Base-by-base conservation (phyloP, 2,888 invertebrate genomes). In the Agrilus cyanescens region DNA sequence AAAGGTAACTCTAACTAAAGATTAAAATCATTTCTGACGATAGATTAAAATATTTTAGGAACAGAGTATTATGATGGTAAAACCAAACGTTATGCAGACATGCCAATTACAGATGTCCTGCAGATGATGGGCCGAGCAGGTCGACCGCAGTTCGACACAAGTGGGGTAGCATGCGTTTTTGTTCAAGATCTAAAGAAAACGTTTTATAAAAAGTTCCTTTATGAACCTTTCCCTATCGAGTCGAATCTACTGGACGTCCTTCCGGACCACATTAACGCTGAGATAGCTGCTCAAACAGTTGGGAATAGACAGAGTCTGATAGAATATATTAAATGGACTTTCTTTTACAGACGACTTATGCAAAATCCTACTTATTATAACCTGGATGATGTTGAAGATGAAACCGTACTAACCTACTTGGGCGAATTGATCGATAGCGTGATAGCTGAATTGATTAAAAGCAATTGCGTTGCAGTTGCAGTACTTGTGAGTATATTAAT, bases 51-150 rank as follows among this genome's bases (percentile, higher is more conserved):
- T 25, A 35, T 45, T 42, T 15, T 31, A 55, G 53, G 97, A 45
- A 99, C 98, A 0, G 98, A 99, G 66, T 99, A 91, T 66, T 99
- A 85, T 63, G 98, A 99, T 65, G 96, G 95, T 1, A 96, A 97
- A 65, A 81, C 82, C 20, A 88, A 91, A 62, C 79, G 95, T 53
- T 99, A 99, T 66, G 91, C 97, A 8, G 98, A 99, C 61, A 98
- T 98, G 86, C 98, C 98, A 1, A 96, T 99, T 38, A 99, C 98
- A 1, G 97, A 98, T 69, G 96, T 99, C 0, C 71, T 99, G 44
- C 98, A 99, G 69, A 99, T 99, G 98, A 97, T 98, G 85, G 98
- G 98, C 2, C 75, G 98, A 43, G 98, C 98, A 44, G 98, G 98
- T 0, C 75, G 98, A 41, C 98, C 98, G 0, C 89, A 99, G 71